Evolutionary conservation across 2,113 vertebrate species (phyloP).

Genomic region (Corythaeola cristata): DNA sequence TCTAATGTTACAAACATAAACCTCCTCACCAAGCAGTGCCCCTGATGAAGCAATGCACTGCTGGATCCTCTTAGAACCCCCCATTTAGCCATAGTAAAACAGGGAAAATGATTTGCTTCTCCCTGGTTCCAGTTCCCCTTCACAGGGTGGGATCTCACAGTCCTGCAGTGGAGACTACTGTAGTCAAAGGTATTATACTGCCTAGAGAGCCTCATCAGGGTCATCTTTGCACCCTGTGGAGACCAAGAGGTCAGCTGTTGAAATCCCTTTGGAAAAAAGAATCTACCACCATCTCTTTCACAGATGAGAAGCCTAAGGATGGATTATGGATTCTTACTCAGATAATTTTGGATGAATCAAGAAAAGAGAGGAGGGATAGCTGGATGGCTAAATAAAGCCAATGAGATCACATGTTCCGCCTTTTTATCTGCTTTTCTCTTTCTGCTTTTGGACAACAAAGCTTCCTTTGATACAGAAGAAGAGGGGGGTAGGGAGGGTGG

Average conservation of each 20-base stretch:
- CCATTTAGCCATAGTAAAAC: not conserved
- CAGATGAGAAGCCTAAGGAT: conserved; percentile 15
- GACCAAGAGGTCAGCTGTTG: not conserved
- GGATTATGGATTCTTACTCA: conserved; percentile 49
- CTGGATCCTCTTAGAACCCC: not conserved
- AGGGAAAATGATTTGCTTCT: not conserved
- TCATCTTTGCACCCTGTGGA: not conserved
- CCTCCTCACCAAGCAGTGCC: not conserved
- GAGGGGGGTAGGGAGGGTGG: conserved; percentile 1
- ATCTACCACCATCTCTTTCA: conserved; percentile 5
- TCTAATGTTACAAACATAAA: not conserved
- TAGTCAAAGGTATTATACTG: not conserved
- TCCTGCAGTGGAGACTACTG: not conserved
- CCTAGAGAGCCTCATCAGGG: not conserved
- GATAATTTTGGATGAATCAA: conserved; percentile 72
- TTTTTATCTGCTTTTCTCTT: conserved; percentile 74
- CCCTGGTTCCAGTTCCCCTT: not conserved
- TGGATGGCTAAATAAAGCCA: conserved; percentile 73
- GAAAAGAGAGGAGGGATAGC: conserved; percentile 44
- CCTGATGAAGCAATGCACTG: not conserved
- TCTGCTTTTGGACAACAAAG: conserved; percentile 75
- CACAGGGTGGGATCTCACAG: not conserved
- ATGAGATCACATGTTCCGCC: conserved; percentile 77
- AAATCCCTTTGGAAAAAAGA: not conserved
- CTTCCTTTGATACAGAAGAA: conserved; percentile 65